phyloP scores from a whole-genome alignment of 2,113 vertebrate genomes.

The Motacilla alba region DNA sequence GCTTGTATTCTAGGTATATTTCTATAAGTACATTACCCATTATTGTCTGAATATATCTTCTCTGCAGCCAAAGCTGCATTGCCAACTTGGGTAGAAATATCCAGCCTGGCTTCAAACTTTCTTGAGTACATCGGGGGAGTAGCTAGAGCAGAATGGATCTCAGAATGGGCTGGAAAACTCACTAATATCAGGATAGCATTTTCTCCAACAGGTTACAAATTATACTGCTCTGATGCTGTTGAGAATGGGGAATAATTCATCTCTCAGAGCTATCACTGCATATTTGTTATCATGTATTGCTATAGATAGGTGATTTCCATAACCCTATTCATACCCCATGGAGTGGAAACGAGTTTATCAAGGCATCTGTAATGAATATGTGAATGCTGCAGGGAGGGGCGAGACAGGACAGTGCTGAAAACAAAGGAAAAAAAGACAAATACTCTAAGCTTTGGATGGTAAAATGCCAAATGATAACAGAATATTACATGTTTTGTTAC shows the following conservation, averaged over 20 bases:
- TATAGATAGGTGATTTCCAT: conserved; percentile 44
- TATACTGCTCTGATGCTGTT: not conserved
- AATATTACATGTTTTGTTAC: conserved; percentile 46
- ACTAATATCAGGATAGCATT: not conserved
- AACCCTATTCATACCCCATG: conserved; percentile 30
- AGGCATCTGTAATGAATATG: conserved; percentile 30
- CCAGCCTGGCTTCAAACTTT: not conserved
- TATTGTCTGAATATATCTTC: not conserved
- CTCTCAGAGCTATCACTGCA: conserved; percentile 21
- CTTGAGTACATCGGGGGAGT: not conserved
- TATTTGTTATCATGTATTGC: conserved; percentile 43
- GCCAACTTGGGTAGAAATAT: not conserved
- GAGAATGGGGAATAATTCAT: conserved; percentile 8
- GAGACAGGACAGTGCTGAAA: conserved; percentile 9
- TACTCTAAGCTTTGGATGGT: not conserved
- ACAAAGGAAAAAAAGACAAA: conserved; percentile 4
- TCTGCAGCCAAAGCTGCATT: not conserved
- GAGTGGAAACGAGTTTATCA: conserved; percentile 46
- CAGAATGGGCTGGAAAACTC: not conserved
- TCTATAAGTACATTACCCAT: not conserved
- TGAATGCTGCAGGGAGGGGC: not conserved
- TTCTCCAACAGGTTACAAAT: conserved; percentile 7
- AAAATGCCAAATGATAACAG: conserved; percentile 42
- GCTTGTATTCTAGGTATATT: not conserved
- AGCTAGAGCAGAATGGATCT: not conserved